phyloP scores from a whole-genome alignment of 2,888 invertebrate genomes.

The Drosophila nr. fundita region DNA sequence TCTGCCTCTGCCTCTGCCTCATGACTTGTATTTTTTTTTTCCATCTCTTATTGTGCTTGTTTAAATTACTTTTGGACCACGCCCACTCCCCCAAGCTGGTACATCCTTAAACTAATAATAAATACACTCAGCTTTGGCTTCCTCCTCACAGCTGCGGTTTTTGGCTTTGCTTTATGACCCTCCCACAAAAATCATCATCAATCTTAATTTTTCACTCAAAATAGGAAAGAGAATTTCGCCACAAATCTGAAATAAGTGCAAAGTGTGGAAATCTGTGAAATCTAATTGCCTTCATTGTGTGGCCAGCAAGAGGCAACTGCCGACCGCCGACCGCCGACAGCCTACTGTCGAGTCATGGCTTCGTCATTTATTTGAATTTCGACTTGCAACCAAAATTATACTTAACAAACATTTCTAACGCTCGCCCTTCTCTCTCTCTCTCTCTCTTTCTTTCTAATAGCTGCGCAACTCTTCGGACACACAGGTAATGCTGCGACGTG shows the following conservation, averaged over 20 bases:
- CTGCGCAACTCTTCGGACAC: slow-evolving; percentile 88
- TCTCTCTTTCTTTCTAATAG: slow-evolving; percentile 83
- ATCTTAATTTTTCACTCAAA: slow-evolving; percentile 74
- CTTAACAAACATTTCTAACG: slow-evolving; percentile 24
- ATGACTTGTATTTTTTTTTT: slow-evolving; percentile 73
- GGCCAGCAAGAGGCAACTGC: background rate
- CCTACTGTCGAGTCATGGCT: slow-evolving; percentile 61
- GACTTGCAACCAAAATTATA: slow-evolving; percentile 42
- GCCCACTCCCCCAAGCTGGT: slow-evolving; percentile 14
- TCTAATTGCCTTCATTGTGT: slow-evolving; percentile 67
- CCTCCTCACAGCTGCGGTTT: background rate
- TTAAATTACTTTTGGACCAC: slow-evolving; percentile 66
- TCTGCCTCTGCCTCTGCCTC: slow-evolving; percentile 46
- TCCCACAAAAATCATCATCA: slow-evolving; percentile 67
- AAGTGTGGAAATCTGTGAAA: slow-evolving; percentile 63
- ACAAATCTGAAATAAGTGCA: slow-evolving; percentile 46
- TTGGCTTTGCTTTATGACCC: background rate
- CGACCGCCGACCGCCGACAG: background rate
- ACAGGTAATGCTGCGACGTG: slow-evolving; percentile 88
- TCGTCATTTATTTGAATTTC: slow-evolving; percentile 67
- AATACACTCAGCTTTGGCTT: slow-evolving; percentile 38
- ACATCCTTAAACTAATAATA: slow-evolving; percentile 64
- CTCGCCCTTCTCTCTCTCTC: background rate
- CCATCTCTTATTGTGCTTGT: slow-evolving; percentile 25
- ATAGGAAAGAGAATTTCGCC: slow-evolving; percentile 25